Percentiles rank a stretch among this genome's conserved stretches.
Conservation (phyloP, 2,113 vertebrate genomes). For the Eurypyga helias region DNA sequence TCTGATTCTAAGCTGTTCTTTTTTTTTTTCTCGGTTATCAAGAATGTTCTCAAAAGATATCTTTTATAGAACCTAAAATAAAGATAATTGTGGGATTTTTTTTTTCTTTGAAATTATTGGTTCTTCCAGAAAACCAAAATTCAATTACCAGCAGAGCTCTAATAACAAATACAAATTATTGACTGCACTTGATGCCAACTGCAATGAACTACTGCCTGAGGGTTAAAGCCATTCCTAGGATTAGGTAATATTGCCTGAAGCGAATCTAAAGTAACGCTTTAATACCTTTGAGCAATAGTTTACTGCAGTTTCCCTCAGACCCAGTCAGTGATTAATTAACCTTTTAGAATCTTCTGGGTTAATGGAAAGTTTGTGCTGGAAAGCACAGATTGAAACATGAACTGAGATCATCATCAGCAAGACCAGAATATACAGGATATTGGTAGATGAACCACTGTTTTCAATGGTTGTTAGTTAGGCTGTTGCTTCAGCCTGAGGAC, state of each 20-base stretch:
- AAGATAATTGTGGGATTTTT: neutral
- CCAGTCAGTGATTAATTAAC: constrained; percentile 57
- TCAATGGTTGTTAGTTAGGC: neutral
- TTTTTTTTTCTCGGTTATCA: neutral
- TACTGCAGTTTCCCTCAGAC: constrained; percentile 50
- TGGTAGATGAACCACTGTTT: neutral
- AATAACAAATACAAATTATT: constrained; percentile 54
- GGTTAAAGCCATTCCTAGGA: constrained; percentile 32
- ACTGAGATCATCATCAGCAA: neutral
- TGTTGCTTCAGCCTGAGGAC: neutral
- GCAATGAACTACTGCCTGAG: constrained; percentile 29
- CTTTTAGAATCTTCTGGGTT: constrained; percentile 47
- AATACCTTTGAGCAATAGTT: constrained; percentile 46
- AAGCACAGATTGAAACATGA: constrained; percentile 35
- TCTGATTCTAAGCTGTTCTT: neutral
- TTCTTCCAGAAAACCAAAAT: constrained; percentile 36
- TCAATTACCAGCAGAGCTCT: constrained; percentile 33
- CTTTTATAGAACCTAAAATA: neutral
- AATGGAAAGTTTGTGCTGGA: constrained; percentile 41
- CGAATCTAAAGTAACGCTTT: neutral
- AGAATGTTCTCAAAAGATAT: neutral
- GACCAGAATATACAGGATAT: neutral
- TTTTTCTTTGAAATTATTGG: neutral
- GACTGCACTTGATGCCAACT: constrained; percentile 46
- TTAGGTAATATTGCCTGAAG: constrained; percentile 42